Base-by-base conservation (phyloP, 2,797 vertebrate species). In the Chromis chromis region DNA sequence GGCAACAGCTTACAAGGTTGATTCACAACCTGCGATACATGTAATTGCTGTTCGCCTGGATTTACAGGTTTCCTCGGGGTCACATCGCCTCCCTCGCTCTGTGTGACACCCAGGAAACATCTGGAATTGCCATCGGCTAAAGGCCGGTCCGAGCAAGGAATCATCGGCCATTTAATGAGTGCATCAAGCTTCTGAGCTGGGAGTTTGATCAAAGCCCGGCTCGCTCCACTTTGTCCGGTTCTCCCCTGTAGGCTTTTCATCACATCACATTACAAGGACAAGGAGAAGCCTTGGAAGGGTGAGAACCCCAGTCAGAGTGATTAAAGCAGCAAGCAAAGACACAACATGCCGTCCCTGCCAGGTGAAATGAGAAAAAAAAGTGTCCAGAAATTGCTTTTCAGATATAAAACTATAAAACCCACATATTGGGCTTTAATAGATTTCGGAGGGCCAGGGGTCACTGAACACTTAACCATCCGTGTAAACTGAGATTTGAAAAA, bases 141-240 rank as follows among this genome's bases (percentile, higher is more conserved):
- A 59, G 7, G 5, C 13, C 6, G 55, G 17, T 57, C 75, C 49
- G 14, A 6, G 79, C 36, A 56, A 78, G 74, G 65, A 74, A 49
- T 78, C 59, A 55, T 70, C 22, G 10, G 53, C 54, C 48, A 13
- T 79, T 87, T 86, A 80, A 87, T 76, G 78, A 87, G 74, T 48
- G 66, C 39, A 84, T 80, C 58, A 36, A 67, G 76, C 76, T 49
- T 77, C 59, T 59, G 59, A 81, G 76, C 56, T 1, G 12, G 59
- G 71, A 81, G 82, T 83, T 74, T 89, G 92, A 93, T 93, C 91
- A 93, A 91, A 91, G 86, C 58, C 6, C 3, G 1, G 65, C 72
- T 82, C 81, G 8, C 70, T 83, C n/a, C 1, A 70, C 76, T 89
- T 63, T 69, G 65, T 79, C 66, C 66, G 55, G 44, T 59, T 24